These are phyloP conservation scores for Megalops atlanticus DNA, from an alignment of 2,113 vertebrate species.

Conservation along the genomic window DNA sequence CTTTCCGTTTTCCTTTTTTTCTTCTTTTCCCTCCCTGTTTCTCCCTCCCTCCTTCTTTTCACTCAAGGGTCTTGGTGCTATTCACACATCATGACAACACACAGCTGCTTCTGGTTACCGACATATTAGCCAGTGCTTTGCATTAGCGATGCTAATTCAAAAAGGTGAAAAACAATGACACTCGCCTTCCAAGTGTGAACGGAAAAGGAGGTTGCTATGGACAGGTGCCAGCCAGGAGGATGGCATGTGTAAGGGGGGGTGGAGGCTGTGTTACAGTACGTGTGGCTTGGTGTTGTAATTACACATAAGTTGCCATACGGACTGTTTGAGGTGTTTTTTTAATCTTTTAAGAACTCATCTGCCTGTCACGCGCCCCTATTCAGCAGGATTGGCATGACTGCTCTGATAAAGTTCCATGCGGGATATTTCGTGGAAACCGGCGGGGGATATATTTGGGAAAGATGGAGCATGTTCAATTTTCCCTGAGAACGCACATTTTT, in stretches of 20 bases:
- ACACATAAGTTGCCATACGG: neutral
- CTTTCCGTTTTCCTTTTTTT: neutral
- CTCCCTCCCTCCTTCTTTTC: neutral
- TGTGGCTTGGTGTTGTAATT: neutral
- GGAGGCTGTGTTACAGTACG: neutral
- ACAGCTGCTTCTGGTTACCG: slow-evolving; percentile 4
- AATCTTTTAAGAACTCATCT: neutral
- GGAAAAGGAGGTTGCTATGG: slow-evolving; percentile 1
- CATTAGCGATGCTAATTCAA: slow-evolving; percentile 28
- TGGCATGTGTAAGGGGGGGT: neutral
- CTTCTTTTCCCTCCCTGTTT: neutral
- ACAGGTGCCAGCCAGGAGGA: slow-evolving; percentile 5
- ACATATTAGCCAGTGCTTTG: neutral
- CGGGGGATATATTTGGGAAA: neutral
- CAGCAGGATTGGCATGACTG: neutral
- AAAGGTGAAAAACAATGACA: slow-evolving; percentile 29
- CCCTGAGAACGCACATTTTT: neutral
- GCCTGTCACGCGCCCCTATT: neutral
- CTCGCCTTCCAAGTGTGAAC: slow-evolving; percentile 15
- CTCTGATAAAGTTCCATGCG: slow-evolving; percentile 19
- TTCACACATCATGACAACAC: slow-evolving; percentile 17
- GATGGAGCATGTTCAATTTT: neutral
- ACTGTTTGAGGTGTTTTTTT: neutral
- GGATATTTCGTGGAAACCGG: neutral
- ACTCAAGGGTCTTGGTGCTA: slow-evolving; percentile 5